Evolutionary conservation across 2,888 invertebrate genomes (phyloP), one percentile per base, ranked within the genome.

Genomic region (Drosophila leonis): DNA sequence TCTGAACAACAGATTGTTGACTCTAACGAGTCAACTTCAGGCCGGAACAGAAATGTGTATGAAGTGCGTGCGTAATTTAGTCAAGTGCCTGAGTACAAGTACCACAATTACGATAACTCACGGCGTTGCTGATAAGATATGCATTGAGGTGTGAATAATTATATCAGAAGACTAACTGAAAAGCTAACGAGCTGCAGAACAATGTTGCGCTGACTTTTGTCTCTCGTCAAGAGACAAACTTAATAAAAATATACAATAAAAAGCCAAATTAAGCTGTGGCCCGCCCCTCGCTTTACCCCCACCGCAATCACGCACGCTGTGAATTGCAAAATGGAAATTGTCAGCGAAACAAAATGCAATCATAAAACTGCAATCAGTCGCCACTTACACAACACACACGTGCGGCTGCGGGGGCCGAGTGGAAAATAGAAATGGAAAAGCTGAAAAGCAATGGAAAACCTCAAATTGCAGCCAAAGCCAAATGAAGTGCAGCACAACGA

Each of bases 351-450:
- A 48, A 59, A 59, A 48, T 59, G 59, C 59, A 59, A 52, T 61
- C 60, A 52, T 61, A 61, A 52, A 61, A 41, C 39, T 31, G 60
- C 60, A 61, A 52, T 61, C 60, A 31, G 54, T 39, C 60, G 39
- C 39, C 52, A 41, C 60, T 61, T 61, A 61, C 54, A 61, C 60
- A 61, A 61, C 39, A 18, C 39, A 18, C 46, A 39, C 54, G 54
- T 39, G 54, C 12, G 24, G 15, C 20, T 13, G 24, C 42, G 20
- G 31, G 33, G 24, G 10, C 9, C 35, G 20, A 8, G 13, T 1
- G 10, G 8, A 8, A 35, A 27, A 48, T 48, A 33, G 31, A 52
- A 46, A 33, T 20, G 42, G 7, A 7, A 33, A 44, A 44, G 44
- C 20, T 37, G 52, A 37, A 52, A 52, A 54, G 18, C 18, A n/a